phyloP scores from a whole-genome alignment of 2,797 vertebrate genomes.

The Micropoecilia bifurca region DNA sequence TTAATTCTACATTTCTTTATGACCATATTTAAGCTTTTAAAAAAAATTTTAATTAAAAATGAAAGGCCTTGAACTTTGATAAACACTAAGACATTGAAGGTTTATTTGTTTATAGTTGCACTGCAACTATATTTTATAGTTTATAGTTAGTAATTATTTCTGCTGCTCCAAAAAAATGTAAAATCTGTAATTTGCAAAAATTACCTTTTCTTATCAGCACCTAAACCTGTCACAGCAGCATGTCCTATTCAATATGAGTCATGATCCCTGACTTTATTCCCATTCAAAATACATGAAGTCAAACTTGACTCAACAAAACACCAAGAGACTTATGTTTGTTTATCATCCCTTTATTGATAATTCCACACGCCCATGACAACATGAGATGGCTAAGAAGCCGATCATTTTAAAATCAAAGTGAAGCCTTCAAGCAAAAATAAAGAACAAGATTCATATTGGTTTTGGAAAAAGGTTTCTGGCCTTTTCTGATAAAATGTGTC shows the following conservation, averaged over 20 bases:
- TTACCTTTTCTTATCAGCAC: background rate
- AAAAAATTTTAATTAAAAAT: background rate
- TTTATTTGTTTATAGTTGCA: background rate
- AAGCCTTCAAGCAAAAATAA: slow-evolving; percentile 75
- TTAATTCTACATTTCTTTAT: background rate
- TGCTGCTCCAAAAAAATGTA: background rate
- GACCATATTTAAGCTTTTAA: background rate
- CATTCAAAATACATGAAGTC: background rate
- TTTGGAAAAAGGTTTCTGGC: slow-evolving; percentile 64
- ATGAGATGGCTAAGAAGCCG: slow-evolving; percentile 62
- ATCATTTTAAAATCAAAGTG: slow-evolving; percentile 73
- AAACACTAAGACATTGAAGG: background rate
- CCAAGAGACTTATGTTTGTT: slow-evolving; percentile 46
- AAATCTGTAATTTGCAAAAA: too few relatives aligned
- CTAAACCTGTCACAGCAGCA: background rate
- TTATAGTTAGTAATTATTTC: background rate
- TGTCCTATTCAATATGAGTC: background rate
- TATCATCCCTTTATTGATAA: slow-evolving; percentile 82
- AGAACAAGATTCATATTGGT: slow-evolving; percentile 60
- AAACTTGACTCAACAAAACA: slow-evolving; percentile 7
- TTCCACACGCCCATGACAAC: slow-evolving; percentile 76
- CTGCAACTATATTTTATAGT: too few relatives aligned
- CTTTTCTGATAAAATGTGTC: slow-evolving; percentile 59
- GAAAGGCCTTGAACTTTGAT: background rate
- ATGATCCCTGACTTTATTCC: background rate